Base-by-base conservation (phyloP, 2,888 invertebrate genomes). In the Perdita meconis region DNA sequence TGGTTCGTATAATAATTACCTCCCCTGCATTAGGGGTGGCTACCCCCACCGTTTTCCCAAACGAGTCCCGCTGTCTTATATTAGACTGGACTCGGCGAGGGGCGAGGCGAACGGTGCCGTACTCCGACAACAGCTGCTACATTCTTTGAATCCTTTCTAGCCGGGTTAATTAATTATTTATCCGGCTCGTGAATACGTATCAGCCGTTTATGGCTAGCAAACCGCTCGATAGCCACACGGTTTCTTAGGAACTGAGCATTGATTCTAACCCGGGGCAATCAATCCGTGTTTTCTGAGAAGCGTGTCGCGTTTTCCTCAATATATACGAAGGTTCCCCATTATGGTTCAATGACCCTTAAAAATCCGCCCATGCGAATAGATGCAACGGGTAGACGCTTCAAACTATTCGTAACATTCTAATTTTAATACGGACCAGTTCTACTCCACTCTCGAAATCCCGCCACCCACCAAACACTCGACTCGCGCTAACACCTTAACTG, bases 1-100 rank as follows among this genome's bases (percentile, higher is more conserved):
- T 91, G 89, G 90, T 88, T 90, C 87, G 89, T 90, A 90, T 86
- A 91, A 91, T 91, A 91, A 91, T 91, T 91, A 91, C 88, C 88
- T 88, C 89, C 87, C 85, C 84, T 86, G 88, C 88, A 91, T 90
- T 90, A 91, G 88, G 89, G 88, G 85, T 84, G 82, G 81, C 84
- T 84, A 81, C 83, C 87, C 89, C 85, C 83, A 71, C 84, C 76
- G 70, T 72, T 71, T 5, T 51, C 59, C 77, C 61, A 75, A 78
- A 85, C 83, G 76, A 83, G 76, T 57, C 77, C 63, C 77, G 72
- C 80, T 69, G 78, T 82, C 78, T 84, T 85, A 78, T 85, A 88
- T 85, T 87, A 87, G 82, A 87, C 87, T 86, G 86, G 86, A 83
- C 80, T 80, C 30, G 30, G 70, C 66, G 77, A 72, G 65, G 68